Conservation (phyloP, 2,888 invertebrate genomes). For the Pristionchus fissidentatus region DNA sequence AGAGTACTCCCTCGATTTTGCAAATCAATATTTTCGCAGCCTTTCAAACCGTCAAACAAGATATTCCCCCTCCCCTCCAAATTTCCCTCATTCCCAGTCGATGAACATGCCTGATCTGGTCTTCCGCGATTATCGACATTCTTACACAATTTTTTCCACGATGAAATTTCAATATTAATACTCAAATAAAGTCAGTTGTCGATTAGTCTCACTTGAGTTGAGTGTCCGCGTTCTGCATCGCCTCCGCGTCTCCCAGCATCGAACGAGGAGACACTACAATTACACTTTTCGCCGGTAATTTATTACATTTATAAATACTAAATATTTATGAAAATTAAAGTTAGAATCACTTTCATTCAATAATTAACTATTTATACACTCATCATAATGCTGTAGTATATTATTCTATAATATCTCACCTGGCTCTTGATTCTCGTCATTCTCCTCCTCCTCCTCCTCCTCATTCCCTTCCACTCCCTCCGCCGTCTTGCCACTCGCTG, state of each 20-base stretch:
- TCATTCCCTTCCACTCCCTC: not conserved
- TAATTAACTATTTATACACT: no score
- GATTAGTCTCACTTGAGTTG: not conserved
- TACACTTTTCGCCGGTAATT: no score
- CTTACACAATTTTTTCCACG: no score
- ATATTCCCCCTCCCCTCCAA: not conserved
- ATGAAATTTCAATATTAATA: not conserved
- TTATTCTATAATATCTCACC: no score
- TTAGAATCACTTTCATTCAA: no score
- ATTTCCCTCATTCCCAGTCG: not conserved
- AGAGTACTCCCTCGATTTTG: not conserved
- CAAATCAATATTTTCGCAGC: not conserved
- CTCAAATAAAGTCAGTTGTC: not conserved
- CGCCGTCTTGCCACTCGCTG: no score
- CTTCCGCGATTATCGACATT: not conserved
- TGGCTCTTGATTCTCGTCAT: no score
- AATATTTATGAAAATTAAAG: no score
- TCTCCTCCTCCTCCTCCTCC: no score
- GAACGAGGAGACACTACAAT: not conserved
- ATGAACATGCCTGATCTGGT: not conserved
- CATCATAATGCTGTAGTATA: no score
- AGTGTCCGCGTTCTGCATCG: constrained; percentile 12
- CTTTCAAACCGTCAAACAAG: not conserved
- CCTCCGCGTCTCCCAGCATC: constrained; percentile 31
- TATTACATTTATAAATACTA: no score